Conservation (phyloP, 1,140 invertebrate genomes). For the Temnothorax nylanderi region DNA sequence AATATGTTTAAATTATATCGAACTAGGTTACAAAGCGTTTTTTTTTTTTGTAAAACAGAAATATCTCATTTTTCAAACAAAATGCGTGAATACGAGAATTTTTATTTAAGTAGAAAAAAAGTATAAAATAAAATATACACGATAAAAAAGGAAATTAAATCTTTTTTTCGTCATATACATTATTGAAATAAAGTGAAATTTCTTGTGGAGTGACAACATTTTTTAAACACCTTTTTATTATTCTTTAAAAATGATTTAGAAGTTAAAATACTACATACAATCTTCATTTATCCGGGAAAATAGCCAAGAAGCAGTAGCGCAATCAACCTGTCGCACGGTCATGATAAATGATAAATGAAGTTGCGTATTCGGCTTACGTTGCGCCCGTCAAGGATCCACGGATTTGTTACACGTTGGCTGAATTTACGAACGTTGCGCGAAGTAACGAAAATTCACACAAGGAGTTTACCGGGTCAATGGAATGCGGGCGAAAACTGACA, state of each 20-base stretch:
- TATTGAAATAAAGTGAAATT: too few species aligned
- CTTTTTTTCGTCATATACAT: too few species aligned
- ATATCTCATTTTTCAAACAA: background rate
- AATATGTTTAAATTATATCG: background rate
- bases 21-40: background rate
- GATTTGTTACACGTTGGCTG: constrained; percentile 70
- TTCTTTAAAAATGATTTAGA: too few species aligned
- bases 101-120: background rate
- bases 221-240: too few species aligned
- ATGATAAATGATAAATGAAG: constrained; percentile 62
- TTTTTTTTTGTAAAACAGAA: background rate
- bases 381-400: constrained; percentile 54
- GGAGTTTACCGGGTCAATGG: constrained; percentile 66
- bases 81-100: background rate
- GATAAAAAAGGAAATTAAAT: too few species aligned
- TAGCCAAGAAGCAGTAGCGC: constrained; percentile 14
- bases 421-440: constrained; percentile 62
- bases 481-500: constrained; percentile 52
- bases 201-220: too few species aligned
- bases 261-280: background rate
- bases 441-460: constrained; percentile 67
- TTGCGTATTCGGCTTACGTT: constrained; percentile 66
- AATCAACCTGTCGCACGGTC: constrained; percentile 27
- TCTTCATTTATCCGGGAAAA: constrained; percentile 2
- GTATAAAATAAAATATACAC: background rate